Evolutionary conservation across 2,113 vertebrate genomes (phyloP).

Genomic region (Acrocephalus arundinaceus): DNA sequence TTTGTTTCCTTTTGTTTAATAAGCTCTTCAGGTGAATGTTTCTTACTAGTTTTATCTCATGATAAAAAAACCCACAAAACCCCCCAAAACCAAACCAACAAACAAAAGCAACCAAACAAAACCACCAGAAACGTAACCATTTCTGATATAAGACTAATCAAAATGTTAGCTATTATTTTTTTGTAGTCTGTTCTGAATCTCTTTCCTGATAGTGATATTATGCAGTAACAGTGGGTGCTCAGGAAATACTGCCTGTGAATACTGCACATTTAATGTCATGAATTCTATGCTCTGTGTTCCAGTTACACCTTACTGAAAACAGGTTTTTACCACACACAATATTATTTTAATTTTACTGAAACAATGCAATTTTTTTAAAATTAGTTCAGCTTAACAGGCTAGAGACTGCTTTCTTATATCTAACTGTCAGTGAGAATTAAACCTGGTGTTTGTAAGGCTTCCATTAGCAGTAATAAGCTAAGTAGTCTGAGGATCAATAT

Average conservation of each 20-base stretch:
- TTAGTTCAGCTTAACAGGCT: neutral
- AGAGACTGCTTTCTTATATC: neutral
- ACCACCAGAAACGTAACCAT: neutral
- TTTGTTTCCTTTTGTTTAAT: neutral
- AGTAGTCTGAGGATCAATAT: neutral
- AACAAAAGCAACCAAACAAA: neutral
- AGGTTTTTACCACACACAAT: neutral
- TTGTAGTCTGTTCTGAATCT: neutral
- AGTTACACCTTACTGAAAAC: neutral
- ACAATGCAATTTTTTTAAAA: neutral
- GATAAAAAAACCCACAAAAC: neutral
- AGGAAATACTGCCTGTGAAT: neutral
- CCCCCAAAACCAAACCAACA: neutral
- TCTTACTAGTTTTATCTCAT: neutral
- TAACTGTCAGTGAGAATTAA: neutral
- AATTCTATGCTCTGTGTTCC: neutral
- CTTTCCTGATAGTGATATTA: neutral
- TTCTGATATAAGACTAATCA: neutral
- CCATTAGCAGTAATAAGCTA: neutral
- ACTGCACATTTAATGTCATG: too few relatives aligned
- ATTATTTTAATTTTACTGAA: neutral
- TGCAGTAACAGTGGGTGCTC: neutral
- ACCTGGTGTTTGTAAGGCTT: neutral
- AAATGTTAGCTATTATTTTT: neutral
- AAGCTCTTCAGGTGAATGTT: neutral